These are phyloP conservation scores for Hydrozoanthus tunicans DNA, from an alignment of 64 coral and sea anemone genomes.

Conservation along the genomic window DNA sequence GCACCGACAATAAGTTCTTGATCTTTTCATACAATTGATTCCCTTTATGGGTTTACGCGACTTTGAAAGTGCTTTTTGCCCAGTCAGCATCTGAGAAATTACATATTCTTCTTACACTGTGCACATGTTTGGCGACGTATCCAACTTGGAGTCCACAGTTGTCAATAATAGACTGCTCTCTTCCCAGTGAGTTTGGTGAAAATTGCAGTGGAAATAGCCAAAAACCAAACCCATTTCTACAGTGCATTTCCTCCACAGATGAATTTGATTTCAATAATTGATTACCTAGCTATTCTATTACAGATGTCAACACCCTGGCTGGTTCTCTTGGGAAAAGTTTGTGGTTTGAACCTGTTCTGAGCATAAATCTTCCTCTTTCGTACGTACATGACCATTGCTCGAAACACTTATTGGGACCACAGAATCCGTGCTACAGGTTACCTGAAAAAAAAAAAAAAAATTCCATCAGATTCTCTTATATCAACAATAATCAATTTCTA, in stretches of 20 bases:
- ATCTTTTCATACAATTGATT: no score
- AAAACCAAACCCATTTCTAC: not conserved
- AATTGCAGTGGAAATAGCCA: not conserved
- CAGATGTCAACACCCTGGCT: conserved; percentile 9
- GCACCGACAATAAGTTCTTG: no score
- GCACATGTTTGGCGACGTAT: not conserved
- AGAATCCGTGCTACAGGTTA: conserved; percentile 50
- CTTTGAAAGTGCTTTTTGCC: not conserved
- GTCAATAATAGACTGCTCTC: not conserved
- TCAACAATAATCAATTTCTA: not conserved
- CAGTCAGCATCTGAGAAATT: not conserved
- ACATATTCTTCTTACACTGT: not conserved
- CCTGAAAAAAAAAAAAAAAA: conserved; percentile 14
- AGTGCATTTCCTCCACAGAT: not conserved
- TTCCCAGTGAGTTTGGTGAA: not conserved
- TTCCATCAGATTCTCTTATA: not conserved
- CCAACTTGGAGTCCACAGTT: not conserved
- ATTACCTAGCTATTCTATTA: not conserved
- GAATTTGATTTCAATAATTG: conserved; percentile 1
- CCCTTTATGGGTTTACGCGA: no score
- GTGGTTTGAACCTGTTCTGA: conserved; percentile 66
- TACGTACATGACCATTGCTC: conserved; percentile 40
- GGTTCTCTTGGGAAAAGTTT: conserved; percentile 43
- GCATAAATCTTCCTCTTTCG: conserved; percentile 84
- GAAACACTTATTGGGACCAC: conserved; percentile 20